These are phyloP conservation scores for Drosophila parabipectinata DNA, from an alignment of 1,140 invertebrate species.

Conservation along the genomic window DNA sequence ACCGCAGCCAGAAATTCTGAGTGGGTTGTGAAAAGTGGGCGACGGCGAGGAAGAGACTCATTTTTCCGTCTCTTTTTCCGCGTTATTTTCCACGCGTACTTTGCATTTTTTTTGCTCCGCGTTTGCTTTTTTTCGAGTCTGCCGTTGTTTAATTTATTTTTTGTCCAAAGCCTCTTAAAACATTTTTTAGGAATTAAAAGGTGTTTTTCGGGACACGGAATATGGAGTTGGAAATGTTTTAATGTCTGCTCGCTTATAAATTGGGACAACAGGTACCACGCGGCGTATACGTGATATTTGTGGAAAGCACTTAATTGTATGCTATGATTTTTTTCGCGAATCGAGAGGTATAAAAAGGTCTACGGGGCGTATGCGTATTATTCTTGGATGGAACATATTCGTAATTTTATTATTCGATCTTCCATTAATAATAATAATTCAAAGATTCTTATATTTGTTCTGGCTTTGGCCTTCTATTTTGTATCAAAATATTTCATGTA, in stretches of 20 bases:
- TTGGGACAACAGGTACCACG: constrained; percentile 54
- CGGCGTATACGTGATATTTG: constrained; percentile 36
- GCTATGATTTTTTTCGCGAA: neutral
- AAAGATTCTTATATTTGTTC: neutral
- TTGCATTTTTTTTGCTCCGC: constrained; percentile 13
- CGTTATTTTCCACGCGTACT: constrained; percentile 17
- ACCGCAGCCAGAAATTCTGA: constrained; percentile 16
- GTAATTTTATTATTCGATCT: neutral
- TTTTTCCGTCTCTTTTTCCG: constrained; percentile 25
- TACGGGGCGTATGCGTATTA: neutral
- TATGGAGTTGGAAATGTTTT: neutral
- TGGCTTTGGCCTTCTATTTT: constrained; percentile 1
- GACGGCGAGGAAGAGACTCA: neutral
- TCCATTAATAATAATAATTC: neutral
- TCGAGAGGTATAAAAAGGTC: neutral
- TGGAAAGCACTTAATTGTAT: neutral
- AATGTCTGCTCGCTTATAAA: constrained; percentile 30
- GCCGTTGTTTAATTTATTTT: constrained; percentile 31
- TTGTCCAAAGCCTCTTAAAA: constrained; percentile 53
- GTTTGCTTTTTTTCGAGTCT: constrained; percentile 4
- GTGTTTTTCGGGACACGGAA: neutral
- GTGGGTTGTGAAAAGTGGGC: neutral
- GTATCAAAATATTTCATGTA: constrained; percentile 38
- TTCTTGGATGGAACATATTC: neutral
- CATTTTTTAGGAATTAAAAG: constrained; percentile 52